phyloP scores from a whole-genome alignment of 2,888 invertebrate species.

The Himalopsyche anomala region DNA sequence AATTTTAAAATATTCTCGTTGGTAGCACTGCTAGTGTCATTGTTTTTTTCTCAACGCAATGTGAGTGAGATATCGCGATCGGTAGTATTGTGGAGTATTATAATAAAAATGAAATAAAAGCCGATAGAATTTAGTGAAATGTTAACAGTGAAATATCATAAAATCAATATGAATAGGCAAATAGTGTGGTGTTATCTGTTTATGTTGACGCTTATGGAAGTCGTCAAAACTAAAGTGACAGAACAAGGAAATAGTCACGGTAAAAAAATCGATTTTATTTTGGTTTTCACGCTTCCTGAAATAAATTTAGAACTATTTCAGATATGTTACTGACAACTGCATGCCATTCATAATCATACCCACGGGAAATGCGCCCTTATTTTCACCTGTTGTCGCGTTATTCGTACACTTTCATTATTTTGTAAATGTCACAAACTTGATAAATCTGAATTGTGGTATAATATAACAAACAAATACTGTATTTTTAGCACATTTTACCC shows the following conservation, averaged over 20 bases:
- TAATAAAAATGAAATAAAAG: conserved; percentile 62
- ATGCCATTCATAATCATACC: conserved; percentile 11
- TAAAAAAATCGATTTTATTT: conserved; percentile 72
- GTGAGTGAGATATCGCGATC: conserved; percentile 59
- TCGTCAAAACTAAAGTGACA: conserved; percentile 82
- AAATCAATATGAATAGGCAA: conserved; percentile 76
- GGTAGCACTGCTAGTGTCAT: conserved; percentile 59
- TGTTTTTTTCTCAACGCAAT: conserved; percentile 63
- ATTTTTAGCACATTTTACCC: conserved; percentile 48
- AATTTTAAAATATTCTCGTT: conserved; percentile 39
- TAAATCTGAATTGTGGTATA: conserved; percentile 49
- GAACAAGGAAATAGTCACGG: conserved; percentile 86
- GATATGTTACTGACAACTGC: conserved; percentile 48
- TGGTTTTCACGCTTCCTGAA: conserved; percentile 59
- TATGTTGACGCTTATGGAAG: conserved; percentile 82
- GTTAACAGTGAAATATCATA: conserved; percentile 67
- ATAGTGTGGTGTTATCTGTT: conserved; percentile 82
- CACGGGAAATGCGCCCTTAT: conserved; percentile 10
- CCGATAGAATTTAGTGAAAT: conserved; percentile 57
- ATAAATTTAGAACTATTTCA: conserved; percentile 54
- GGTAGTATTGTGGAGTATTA: conserved; percentile 53
- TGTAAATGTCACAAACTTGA: conserved; percentile 42
- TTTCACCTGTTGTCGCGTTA: conserved; percentile 56
- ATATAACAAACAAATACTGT: conserved; percentile 48
- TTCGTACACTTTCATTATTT: conserved; percentile 48